phyloP scores from a whole-genome alignment of 2,888 invertebrate genomes.

The Muscina levida region DNA sequence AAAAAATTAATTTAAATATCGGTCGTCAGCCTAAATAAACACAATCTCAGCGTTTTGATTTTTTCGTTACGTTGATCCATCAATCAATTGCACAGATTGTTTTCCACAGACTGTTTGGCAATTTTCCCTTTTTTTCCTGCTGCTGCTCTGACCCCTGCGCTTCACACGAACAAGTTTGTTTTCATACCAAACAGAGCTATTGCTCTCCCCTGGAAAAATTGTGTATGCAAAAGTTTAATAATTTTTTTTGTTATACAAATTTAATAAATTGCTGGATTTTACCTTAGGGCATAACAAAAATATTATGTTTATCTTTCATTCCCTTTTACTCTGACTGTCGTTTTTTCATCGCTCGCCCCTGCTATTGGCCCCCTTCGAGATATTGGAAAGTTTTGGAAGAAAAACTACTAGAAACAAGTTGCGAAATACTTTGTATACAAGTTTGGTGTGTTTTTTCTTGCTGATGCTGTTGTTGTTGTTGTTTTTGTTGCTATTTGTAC shows the following conservation, averaged over 20 bases:
- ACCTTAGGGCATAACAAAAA: conserved; percentile 7
- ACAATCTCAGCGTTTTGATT: too few relatives aligned
- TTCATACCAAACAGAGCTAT: too few relatives aligned
- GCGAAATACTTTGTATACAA: conserved; percentile 9
- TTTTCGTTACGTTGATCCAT: too few relatives aligned
- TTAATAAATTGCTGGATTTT: conserved; percentile 24
- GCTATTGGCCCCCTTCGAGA: not conserved
- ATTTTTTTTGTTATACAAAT: conserved; percentile 8
- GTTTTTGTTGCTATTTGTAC: not conserved
- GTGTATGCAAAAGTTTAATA: conserved; percentile 14
- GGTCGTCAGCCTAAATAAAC: too few relatives aligned
- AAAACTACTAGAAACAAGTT: conserved; percentile 8
- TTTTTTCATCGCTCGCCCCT: not conserved
- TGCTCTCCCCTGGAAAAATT: too few relatives aligned
- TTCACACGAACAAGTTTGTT: too few relatives aligned
- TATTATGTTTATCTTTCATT: conserved; percentile 23
- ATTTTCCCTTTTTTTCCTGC: too few relatives aligned
- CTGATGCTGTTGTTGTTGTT: conserved; percentile 11
- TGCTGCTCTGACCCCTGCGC: too few relatives aligned
- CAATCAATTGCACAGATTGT: too few relatives aligned
- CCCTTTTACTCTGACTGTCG: not conserved
- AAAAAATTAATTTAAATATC: too few relatives aligned
- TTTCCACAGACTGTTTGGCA: too few relatives aligned
- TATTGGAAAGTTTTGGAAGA: not conserved
- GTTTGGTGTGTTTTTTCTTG: not conserved